These are phyloP conservation scores for Pharmacophagus antenor DNA, from an alignment of 2,888 invertebrate genomes.

Conservation along the genomic window DNA sequence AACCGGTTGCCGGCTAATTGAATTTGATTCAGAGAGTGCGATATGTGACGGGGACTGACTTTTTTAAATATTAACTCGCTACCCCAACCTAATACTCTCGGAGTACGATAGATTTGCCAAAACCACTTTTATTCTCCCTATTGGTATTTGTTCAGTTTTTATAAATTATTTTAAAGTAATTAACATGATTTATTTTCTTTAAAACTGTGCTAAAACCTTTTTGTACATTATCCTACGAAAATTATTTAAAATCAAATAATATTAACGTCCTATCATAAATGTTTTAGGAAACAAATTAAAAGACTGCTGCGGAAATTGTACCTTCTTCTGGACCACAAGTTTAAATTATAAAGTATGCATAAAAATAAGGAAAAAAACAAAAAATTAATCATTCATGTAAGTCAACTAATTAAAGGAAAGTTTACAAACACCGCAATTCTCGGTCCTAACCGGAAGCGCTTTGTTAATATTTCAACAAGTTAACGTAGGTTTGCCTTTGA, in stretches of 20 bases:
- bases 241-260: too few species aligned
- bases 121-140: not conserved
- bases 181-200: too few species aligned
- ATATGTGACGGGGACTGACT: not conserved
- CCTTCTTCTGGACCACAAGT: too few species aligned
- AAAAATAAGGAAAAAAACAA: too few species aligned
- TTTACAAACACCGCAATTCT: not conserved
- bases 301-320: too few species aligned
- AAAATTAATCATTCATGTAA: not conserved
- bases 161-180: not conserved
- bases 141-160: not conserved
- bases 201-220: too few species aligned
- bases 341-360: too few species aligned
- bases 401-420: not conserved
- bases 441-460: not conserved
- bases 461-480: not conserved
- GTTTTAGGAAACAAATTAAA: too few species aligned
- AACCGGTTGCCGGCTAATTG: slow-evolving; percentile 3
- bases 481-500: too few species aligned
- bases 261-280: too few species aligned
- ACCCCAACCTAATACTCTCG: not conserved
- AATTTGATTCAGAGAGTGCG: not conserved
- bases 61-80: slow-evolving; percentile 5
- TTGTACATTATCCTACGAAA: too few species aligned
- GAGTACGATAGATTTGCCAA: not conserved